Evolutionary conservation across 2,113 vertebrate genomes (phyloP).

Genomic region (Anguilla rostrata): DNA sequence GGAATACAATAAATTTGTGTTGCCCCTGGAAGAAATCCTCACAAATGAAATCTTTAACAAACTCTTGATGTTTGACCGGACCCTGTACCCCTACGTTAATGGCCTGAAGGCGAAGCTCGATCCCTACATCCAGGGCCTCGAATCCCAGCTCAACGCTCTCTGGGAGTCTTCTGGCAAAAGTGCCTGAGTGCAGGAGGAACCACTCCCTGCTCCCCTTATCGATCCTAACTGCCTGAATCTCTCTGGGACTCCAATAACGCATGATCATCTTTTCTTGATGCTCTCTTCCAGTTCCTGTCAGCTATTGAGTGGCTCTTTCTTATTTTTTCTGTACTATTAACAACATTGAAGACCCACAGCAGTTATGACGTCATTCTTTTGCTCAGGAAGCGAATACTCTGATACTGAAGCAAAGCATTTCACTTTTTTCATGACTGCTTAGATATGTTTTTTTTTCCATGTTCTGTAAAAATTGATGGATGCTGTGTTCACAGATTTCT

Average conservation of each 20-base stretch:
- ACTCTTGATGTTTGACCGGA: constrained; percentile 61
- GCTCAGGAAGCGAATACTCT: neutral
- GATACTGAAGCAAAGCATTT: neutral
- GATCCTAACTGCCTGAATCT: neutral
- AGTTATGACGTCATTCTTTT: neutral
- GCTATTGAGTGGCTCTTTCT: neutral
- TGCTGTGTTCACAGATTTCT: neutral
- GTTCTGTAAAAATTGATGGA: neutral
- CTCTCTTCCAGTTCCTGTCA: neutral
- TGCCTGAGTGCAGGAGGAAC: constrained; percentile 33
- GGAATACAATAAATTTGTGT: constrained; percentile 60
- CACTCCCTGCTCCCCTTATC: constrained; percentile 12
- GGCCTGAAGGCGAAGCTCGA: constrained; percentile 53
- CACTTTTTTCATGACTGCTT: neutral
- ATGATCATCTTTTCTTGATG: neutral
- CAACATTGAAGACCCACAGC: neutral
- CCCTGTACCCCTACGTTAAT: constrained; percentile 58
- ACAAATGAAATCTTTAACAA: constrained; percentile 53
- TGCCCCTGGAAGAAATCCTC: no score
- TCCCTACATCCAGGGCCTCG: constrained; percentile 60
- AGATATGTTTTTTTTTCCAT: neutral
- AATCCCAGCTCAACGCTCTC: constrained; percentile 47
- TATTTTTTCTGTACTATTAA: neutral
- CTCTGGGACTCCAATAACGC: neutral
- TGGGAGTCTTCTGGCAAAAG: constrained; percentile 52